Evolutionary conservation across 2,113 vertebrate genomes (phyloP), one percentile per base, ranked within the genome.

Genomic region (Ginglymostoma cirratum): DNA sequence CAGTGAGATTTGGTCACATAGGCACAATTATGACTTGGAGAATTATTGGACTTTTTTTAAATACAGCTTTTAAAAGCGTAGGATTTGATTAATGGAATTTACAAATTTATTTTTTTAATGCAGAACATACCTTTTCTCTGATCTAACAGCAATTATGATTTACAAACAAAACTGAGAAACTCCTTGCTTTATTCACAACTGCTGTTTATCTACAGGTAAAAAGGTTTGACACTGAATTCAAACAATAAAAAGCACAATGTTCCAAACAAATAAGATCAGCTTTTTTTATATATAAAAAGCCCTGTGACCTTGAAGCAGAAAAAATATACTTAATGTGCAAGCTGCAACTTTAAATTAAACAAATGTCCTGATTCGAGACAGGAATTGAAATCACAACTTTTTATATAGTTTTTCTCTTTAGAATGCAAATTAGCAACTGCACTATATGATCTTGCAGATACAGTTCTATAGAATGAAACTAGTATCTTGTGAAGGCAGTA

Each of bases 401-500:
- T 90, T 55, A 90, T 90, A 90, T 15, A 38, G 90, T 38, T n/a
- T 95, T 70, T 94, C 87, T 55, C 61, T 90, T 52, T 61, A 61
- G 87, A 90, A 90, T 61, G 38, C 67, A 72, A n/a, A 93, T 93
- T 93, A 93, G 94, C 94, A 95, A 66, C 61, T 93, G 55, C 27
- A 34, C 92, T 94, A 69, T 94, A 45, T 45, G 93, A 94, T 70
- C 67, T 94, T 94, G 67, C 38, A 52, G 69, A 34, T 72, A 95
- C 69, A 72, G 67, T 52, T 95, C 45, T 19, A 95, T 30, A 42
- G 14, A 45, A 67, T 42, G 67, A 72, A 97, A 96, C 95, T 96
- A 96, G 97, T 96, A 0, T 96, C 96, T 97, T 96, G 97, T 97
- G 97, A 97, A 96, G 97, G 97, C 96, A 96, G 70, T 96, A 97